A percentile compares a stretch with the other conserved stretches of the same genome.
These are phyloP conservation scores for Eulemur macaco DNA, from an alignment of 2,113 vertebrate species.

Conservation along the genomic window DNA sequence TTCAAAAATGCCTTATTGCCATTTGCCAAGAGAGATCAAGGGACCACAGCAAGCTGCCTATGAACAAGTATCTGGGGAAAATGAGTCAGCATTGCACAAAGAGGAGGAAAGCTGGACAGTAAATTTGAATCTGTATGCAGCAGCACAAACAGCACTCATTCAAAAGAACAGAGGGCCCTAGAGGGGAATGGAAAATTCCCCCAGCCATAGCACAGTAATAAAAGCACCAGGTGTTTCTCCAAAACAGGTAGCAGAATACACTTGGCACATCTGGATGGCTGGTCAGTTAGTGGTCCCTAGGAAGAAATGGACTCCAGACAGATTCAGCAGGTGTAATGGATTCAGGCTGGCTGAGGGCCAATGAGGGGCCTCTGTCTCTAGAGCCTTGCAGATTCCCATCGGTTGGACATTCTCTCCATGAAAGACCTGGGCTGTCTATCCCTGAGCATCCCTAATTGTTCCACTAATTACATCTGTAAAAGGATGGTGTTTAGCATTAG, in stretches of 20 bases:
- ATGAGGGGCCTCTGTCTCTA: background rate
- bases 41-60: background rate
- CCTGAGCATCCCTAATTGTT: background rate
- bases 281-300: background rate
- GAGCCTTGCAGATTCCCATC: background rate
- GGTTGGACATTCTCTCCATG: background rate
- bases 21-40: slow-evolving; percentile 46
- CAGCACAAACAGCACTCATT: background rate
- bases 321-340: background rate
- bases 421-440: background rate
- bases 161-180: background rate
- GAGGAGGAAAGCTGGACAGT: background rate
- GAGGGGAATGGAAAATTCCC: slow-evolving; percentile 1
- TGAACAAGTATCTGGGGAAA: slow-evolving; percentile 21
- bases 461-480: slow-evolving; percentile 5
- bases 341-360: background rate
- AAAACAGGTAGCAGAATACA: slow-evolving; percentile 21
- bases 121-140: background rate
- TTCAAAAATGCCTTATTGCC: slow-evolving; percentile 39
- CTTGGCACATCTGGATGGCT: background rate
- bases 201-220: background rate
- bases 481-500: background rate
- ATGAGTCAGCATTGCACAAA: slow-evolving; percentile 34
- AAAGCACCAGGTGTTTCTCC: background rate
- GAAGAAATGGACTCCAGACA: background rate